phyloP scores from a whole-genome alignment of 2,797 vertebrate genomes.

The Trachops cirrhosus region DNA sequence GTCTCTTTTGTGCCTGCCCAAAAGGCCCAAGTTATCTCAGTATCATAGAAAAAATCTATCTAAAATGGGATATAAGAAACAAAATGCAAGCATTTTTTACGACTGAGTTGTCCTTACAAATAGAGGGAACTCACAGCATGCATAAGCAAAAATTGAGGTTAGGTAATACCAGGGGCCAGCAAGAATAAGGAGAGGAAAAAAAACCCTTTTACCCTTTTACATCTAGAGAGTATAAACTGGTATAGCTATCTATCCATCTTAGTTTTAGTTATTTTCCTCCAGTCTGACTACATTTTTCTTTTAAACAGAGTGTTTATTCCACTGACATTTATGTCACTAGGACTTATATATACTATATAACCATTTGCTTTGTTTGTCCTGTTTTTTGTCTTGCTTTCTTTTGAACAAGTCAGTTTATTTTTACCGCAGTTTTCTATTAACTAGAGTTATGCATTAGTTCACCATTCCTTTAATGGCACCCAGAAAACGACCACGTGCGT shows the following conservation, averaged over 20 bases:
- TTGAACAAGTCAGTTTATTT: neutral
- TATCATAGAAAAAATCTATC: neutral
- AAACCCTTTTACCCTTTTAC: too few species aligned
- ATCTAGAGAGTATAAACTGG: neutral
- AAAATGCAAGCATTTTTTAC: neutral
- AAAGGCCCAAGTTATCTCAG: neutral
- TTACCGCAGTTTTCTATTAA: neutral
- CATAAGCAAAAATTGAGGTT: neutral
- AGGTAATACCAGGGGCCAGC: neutral
- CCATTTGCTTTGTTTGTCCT: neutral
- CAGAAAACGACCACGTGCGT: neutral
- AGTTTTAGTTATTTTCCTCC: neutral
- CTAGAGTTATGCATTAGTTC: neutral
- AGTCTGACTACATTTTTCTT: neutral
- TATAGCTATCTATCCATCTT: neutral
- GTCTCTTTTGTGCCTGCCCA: neutral
- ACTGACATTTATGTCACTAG: neutral
- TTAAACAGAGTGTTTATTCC: neutral
- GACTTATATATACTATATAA: neutral
- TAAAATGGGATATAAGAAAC: neutral
- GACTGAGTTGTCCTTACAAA: neutral
- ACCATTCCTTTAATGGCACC: neutral
- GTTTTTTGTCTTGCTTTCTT: neutral
- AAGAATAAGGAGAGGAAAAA: neutral
- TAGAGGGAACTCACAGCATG: neutral